Conservation (phyloP, 2,797 vertebrate species). For the Mormyrops boulengeri region DNA sequence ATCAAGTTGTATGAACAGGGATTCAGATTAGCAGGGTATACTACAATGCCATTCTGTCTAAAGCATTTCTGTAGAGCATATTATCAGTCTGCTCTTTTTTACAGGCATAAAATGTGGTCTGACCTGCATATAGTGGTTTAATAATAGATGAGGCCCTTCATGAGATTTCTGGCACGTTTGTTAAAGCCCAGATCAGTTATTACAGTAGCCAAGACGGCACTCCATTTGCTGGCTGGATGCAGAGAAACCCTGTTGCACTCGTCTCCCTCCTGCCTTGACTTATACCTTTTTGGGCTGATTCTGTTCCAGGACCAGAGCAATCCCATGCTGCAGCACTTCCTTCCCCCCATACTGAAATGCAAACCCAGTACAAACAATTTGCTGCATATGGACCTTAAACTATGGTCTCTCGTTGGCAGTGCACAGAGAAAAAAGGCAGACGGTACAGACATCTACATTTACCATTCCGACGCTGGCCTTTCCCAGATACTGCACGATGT, state of each 20-base stretch:
- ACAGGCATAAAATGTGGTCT: background rate
- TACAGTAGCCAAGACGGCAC: background rate
- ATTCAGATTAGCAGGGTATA: background rate
- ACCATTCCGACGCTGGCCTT: slow-evolving; percentile 64
- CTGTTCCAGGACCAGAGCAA: slow-evolving; percentile 55
- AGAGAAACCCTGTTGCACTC: no score
- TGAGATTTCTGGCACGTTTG: background rate
- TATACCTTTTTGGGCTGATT: slow-evolving; percentile 48
- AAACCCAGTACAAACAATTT: background rate
- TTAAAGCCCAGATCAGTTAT: background rate
- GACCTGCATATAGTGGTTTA: background rate
- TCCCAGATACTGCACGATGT: slow-evolving; percentile 64
- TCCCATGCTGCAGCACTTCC: slow-evolving; percentile 65
- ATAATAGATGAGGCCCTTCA: background rate
- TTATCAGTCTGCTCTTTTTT: background rate
- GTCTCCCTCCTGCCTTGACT: background rate
- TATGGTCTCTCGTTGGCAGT: background rate
- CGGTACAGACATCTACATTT: slow-evolving; percentile 27
- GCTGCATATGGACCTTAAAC: background rate
- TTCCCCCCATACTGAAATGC: slow-evolving; percentile 66
- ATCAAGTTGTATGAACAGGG: background rate
- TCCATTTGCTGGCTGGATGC: background rate
- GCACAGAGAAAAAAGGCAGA: background rate
- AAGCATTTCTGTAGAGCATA: background rate
- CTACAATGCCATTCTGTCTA: background rate